These are phyloP conservation scores for Busseola fusca DNA, from an alignment of 2,888 invertebrate species.

Conservation along the genomic window DNA sequence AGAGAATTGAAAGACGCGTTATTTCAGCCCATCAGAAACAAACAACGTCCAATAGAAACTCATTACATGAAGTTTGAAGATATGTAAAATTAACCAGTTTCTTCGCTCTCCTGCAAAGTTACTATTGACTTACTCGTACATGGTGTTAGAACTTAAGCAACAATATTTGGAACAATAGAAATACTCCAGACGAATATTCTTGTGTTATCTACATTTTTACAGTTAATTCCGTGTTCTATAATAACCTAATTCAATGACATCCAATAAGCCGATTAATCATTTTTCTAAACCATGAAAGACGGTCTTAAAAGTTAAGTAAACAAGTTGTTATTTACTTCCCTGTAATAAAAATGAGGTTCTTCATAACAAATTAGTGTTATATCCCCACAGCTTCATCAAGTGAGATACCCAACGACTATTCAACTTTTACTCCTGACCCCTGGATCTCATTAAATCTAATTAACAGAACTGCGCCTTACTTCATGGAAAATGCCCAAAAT, in stretches of 20 bases:
- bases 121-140: not conserved
- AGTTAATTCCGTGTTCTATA: not conserved
- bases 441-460: slow-evolving; percentile 20
- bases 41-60: not conserved
- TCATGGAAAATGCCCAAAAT: not conserved
- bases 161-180: not conserved
- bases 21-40: not conserved
- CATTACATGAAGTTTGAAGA: not conserved
- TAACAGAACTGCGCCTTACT: not conserved
- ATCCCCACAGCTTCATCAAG: slow-evolving; percentile 29
- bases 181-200: not conserved
- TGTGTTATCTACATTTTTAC: no score
- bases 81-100: no score
- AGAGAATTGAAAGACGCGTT: not conserved
- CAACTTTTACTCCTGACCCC: slow-evolving; percentile 19
- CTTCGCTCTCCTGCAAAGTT: not conserved
- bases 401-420: slow-evolving; percentile 11
- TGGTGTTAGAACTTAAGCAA: not conserved
- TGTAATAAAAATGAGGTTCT: not conserved
- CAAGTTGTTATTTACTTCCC: not conserved
- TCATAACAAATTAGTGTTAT: slow-evolving; percentile 1
- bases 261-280: not conserved
- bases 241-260: not conserved
- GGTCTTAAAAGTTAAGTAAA: not conserved
- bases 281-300: not conserved